A percentile compares a stretch with the other conserved stretches of the same genome.
Evolutionary conservation across 2,113 vertebrate genomes (phyloP).

Genomic region (Malurus alboscapulatus): DNA sequence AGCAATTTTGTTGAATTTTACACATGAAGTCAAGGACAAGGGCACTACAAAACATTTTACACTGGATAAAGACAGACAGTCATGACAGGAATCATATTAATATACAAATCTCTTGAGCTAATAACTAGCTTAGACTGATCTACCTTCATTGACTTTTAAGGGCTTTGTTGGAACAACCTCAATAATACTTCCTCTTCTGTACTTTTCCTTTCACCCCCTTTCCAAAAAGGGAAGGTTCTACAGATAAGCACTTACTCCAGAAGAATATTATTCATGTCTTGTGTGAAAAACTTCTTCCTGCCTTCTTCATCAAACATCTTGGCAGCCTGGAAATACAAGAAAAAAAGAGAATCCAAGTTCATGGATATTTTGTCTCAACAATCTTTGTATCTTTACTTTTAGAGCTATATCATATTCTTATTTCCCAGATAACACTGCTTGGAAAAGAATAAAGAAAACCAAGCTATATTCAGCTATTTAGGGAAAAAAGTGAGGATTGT

Average conservation of each 20-base stretch:
- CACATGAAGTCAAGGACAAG: constrained; percentile 13
- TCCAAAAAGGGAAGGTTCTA: constrained; percentile 54
- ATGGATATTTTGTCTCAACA: background rate
- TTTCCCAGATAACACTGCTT: background rate
- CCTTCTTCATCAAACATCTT: constrained; percentile 97
- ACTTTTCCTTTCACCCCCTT: constrained; percentile 47
- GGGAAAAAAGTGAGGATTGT: background rate
- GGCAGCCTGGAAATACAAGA: constrained; percentile 81
- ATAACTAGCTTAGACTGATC: constrained; percentile 49
- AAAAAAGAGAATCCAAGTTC: background rate
- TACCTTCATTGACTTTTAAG: constrained; percentile 57
- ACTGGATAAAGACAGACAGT: constrained; percentile 22
- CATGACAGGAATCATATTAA: background rate
- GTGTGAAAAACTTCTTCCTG: constrained; percentile 97
- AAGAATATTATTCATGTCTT: constrained; percentile 99
- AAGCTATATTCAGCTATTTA: background rate
- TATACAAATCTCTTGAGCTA: constrained; percentile 11
- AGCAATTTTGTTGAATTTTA: background rate
- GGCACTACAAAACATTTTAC: constrained; percentile 34
- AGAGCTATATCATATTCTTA: background rate
- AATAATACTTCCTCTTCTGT: constrained; percentile 51
- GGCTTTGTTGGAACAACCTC: constrained; percentile 51
- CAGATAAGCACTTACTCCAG: constrained; percentile 89
- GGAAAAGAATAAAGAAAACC: background rate
- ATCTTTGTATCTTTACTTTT: background rate